Evolutionary conservation across 2,888 invertebrate species (phyloP), one percentile per base, ranked within the genome.

Genomic region (Prosapia bicincta): DNA sequence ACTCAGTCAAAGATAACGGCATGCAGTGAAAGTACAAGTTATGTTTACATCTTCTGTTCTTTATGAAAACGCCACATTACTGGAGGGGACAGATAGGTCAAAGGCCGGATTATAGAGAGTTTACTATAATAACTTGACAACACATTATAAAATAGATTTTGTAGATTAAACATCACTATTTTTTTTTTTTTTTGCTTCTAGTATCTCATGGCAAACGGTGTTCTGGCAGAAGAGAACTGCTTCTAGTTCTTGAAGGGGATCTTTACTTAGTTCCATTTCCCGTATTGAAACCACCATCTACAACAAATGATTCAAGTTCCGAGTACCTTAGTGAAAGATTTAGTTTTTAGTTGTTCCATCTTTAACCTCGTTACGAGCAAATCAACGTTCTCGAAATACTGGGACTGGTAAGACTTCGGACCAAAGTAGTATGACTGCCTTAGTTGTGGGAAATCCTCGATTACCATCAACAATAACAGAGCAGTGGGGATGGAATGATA

Each of bases 241-340:
- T 97, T 76, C 87, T 98, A 66, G 96, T 97, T 0, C 88, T 97
- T 0, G 97, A 97, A 83, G 95, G 95, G 25, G 95, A 96, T 69
- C 87, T 98, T 0, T 96, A 95, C 83, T 88, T 97, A 38, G 96
- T 97, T 72, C 98, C 98, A 0, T 96, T 97, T 87, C 93, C 97
- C 0, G 95, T 98, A 20, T 86, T 98, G 26, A 88, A 94, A 30
- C 89, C 91, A 0, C 87, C 87, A 43, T 86, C 88, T 43, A 87
- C 87, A 24, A 77, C 79, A 23, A 77, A 76, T 13, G 76, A 79
- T n/a, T 70, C 83, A n/a, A 72, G 76, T 0, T 69, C 78, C 20
- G 96, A 96, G 83, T 97, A 96, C 83, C 87, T 98, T 13, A 97
- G 96, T 83, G 98, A 98, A 85, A 88, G 96, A 77, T 95, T 94